A percentile compares a stretch with the other conserved stretches of the same genome.
Evolutionary conservation across 2,888 invertebrate species (phyloP).

Genomic region (Sphinx pinastri): DNA sequence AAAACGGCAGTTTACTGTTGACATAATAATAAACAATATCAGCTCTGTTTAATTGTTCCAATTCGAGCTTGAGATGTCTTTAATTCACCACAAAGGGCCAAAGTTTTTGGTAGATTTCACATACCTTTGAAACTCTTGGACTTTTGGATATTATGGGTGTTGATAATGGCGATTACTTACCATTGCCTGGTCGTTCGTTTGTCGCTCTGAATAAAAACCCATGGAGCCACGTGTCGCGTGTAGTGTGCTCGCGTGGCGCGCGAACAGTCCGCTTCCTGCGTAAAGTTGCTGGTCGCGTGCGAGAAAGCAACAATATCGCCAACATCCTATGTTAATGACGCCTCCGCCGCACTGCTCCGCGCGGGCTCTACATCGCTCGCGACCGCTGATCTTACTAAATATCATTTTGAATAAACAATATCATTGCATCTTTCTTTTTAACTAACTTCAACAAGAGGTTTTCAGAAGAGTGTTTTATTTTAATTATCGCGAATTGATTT

Average conservation of each 20-base stretch:
- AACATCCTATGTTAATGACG: constrained; percentile 15
- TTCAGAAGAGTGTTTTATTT: too few species aligned
- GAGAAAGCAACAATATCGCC: constrained; percentile 24
- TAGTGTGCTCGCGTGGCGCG: constrained; percentile 1
- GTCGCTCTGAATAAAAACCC: too few species aligned
- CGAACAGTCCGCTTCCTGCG: neutral
- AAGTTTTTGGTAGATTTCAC: too few species aligned
- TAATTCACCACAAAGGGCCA: too few species aligned
- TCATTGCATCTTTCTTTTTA: neutral
- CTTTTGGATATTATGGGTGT: too few species aligned
- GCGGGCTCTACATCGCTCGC: neutral
- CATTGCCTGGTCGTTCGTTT: too few species aligned
- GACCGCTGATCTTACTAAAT: neutral
- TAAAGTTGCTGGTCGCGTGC: constrained; percentile 4
- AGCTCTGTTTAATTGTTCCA: neutral
- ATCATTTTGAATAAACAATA: neutral
- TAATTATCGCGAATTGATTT: too few species aligned
- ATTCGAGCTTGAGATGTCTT: neutral
- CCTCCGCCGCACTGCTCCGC: neutral
- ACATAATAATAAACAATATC: too few species aligned
- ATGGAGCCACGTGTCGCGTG: too few species aligned
- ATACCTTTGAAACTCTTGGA: too few species aligned
- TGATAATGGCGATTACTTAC: too few species aligned
- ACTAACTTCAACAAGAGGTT: too few species aligned
- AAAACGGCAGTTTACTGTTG: neutral